These are phyloP conservation scores for Drosophila bocqueti DNA, from an alignment of 1,140 invertebrate genomes.

Conservation along the genomic window DNA sequence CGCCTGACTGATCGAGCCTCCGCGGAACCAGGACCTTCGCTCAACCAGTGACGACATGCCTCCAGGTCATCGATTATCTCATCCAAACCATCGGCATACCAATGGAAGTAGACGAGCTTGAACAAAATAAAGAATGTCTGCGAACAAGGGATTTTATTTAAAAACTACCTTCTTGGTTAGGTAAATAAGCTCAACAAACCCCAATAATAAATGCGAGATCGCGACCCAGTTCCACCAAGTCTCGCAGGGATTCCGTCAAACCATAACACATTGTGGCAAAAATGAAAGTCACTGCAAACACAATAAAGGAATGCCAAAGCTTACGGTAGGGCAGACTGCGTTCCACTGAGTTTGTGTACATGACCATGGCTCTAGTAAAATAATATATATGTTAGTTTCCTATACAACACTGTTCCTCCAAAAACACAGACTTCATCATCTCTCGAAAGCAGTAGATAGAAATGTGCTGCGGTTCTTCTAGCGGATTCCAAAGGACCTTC, in stretches of 20 bases:
- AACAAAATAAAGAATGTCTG: neutral
- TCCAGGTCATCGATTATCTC: constrained; percentile 34
- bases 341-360: constrained; percentile 33
- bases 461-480: neutral
- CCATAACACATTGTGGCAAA: neutral
- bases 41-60: neutral
- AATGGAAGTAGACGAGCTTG: constrained; percentile 21
- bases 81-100: constrained; percentile 30
- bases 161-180: no score
- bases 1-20: constrained; percentile 22
- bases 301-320: constrained; percentile 23
- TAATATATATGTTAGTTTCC: neutral
- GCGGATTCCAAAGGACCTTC: neutral
- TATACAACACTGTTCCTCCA: neutral
- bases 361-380: constrained; percentile 13
- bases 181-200: neutral
- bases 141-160: neutral
- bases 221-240: constrained; percentile 36
- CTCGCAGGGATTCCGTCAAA: constrained; percentile 18
- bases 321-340: neutral
- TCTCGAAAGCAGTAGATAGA: neutral
- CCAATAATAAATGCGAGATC: constrained; percentile 38
- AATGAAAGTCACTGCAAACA: neutral
- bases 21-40: neutral
- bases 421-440: constrained; percentile 13